A percentile compares a stretch with the other conserved stretches of the same genome.
Evolutionary conservation across 53 echinoderm and acorn worm species (phyloP).

Genomic region (Paracentrotus lividus): DNA sequence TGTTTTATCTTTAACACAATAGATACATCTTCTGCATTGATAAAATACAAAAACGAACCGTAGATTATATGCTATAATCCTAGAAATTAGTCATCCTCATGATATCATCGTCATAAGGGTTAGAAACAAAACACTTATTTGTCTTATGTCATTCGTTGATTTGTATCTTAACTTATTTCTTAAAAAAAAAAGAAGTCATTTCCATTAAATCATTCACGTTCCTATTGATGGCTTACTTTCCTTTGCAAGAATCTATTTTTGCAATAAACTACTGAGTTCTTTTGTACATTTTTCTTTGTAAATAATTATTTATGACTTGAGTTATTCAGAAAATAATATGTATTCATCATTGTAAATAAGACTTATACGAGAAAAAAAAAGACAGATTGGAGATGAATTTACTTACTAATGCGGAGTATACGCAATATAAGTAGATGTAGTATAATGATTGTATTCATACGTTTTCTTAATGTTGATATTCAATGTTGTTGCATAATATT

Average conservation of each 20-base stretch:
- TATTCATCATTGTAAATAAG: slow-evolving; percentile 28
- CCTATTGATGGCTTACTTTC: slow-evolving; percentile 56
- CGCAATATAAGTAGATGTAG: slow-evolving; percentile 12
- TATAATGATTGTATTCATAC: slow-evolving; percentile 27
- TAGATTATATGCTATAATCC: too few species aligned
- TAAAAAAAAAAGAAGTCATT: slow-evolving; percentile 53
- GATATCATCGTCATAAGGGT: too few species aligned
- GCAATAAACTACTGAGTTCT: slow-evolving; percentile 60
- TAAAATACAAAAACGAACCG: too few species aligned
- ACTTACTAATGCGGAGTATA: slow-evolving; percentile 22
- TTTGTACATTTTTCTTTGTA: slow-evolving; percentile 64
- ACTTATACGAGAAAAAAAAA: background rate
- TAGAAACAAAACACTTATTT: too few species aligned
- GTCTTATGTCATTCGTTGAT: slow-evolving; percentile 6
- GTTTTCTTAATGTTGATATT: slow-evolving; percentile 2
- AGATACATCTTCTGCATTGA: too few species aligned
- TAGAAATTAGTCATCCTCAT: too few species aligned
- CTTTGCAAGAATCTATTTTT: slow-evolving; percentile 68
- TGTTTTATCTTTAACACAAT: too few species aligned
- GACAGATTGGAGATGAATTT: slow-evolving; percentile 34
- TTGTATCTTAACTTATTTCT: background rate
- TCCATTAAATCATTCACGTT: slow-evolving; percentile 64
- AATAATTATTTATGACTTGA: slow-evolving; percentile 57
- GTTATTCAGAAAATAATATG: background rate
- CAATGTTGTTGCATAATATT: slow-evolving; percentile 56